Conservation (phyloP, 2,797 vertebrate species). For the Fringilla coelebs region DNA sequence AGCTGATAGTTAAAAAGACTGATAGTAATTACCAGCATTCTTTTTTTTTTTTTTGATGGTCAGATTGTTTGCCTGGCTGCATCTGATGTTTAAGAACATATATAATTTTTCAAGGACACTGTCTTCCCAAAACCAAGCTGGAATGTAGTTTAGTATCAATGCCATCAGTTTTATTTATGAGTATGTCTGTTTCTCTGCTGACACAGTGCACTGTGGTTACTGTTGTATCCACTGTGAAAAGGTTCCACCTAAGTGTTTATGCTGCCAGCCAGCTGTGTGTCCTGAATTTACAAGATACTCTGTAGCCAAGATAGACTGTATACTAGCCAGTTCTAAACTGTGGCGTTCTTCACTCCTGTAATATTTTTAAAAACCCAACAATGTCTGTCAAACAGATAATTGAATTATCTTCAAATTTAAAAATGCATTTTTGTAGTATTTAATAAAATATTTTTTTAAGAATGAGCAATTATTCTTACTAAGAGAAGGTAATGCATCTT, state of each 20-base stretch:
- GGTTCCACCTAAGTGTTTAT: neutral
- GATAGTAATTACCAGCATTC: neutral
- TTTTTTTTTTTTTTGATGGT: neutral
- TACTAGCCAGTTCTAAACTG: neutral
- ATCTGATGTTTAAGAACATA: neutral
- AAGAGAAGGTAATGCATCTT: neutral
- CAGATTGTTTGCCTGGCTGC: neutral
- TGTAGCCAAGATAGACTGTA: neutral
- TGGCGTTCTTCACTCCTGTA: neutral
- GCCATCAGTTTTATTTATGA: neutral
- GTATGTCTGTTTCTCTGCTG: neutral
- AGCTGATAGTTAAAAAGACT: neutral
- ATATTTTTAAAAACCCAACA: neutral
- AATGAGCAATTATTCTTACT: slow-evolving; percentile 13
- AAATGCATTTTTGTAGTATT: neutral
- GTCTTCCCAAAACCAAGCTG: neutral
- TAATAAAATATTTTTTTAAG: neutral
- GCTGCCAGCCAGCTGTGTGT: neutral
- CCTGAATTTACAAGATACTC: neutral
- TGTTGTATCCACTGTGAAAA: neutral
- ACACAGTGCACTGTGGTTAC: neutral
- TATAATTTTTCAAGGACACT: neutral
- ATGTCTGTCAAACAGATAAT: neutral
- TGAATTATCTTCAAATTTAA: neutral
- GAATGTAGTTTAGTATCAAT: neutral